Conservation (phyloP, 2,113 vertebrate genomes). For the Corvus cornix region DNA sequence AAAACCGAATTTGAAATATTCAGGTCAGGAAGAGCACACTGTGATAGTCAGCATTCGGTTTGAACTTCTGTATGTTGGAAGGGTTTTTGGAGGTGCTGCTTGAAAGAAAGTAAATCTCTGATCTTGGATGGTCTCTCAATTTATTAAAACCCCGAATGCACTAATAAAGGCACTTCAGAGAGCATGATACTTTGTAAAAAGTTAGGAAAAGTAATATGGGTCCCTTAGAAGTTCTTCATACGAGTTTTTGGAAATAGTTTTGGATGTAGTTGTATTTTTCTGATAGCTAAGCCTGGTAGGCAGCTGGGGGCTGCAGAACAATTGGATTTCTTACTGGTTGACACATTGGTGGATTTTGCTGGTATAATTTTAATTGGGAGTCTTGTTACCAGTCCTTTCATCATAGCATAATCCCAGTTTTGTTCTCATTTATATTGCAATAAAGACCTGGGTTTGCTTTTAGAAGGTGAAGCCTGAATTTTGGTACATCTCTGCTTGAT, state of each 20-base stretch:
- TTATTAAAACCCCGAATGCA: slow-evolving; percentile 39
- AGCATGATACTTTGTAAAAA: neutral
- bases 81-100: slow-evolving; percentile 8
- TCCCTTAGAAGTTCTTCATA: slow-evolving; percentile 26
- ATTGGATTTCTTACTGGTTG: slow-evolving; percentile 18
- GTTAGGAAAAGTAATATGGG: neutral
- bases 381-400: neutral
- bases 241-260: neutral
- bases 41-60: slow-evolving; percentile 36
- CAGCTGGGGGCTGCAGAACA: neutral
- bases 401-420: neutral
- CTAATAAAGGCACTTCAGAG: slow-evolving; percentile 55
- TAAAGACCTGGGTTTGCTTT: neutral
- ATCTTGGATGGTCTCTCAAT: slow-evolving; percentile 23
- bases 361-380: slow-evolving; percentile 44
- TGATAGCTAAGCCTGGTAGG: neutral
- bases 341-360: neutral
- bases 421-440: slow-evolving; percentile 19
- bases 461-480: neutral
- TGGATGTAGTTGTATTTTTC: neutral
- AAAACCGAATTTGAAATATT: slow-evolving; percentile 38
- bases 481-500: neutral
- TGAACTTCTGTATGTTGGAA: slow-evolving; percentile 27
- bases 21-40: slow-evolving; percentile 39
- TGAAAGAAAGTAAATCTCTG: slow-evolving; percentile 11